phyloP scores from a whole-genome alignment of 2,888 invertebrate species.

The Drepana falcataria region DNA sequence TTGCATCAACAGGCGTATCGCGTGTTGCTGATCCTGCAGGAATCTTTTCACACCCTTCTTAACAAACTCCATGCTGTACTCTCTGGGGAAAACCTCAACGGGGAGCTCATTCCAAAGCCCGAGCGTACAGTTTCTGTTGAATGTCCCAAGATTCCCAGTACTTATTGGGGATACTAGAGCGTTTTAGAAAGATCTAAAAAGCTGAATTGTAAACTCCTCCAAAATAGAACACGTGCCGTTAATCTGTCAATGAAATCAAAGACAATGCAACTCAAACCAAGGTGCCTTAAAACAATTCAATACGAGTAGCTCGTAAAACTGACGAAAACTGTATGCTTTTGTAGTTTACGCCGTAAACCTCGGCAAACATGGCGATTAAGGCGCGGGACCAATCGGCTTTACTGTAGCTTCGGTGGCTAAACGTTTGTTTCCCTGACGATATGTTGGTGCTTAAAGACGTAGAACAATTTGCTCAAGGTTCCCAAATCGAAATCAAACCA shows the following conservation, averaged over 20 bases:
- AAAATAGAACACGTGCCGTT: not conserved
- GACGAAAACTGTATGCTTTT: constrained; percentile 1
- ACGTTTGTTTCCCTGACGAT: constrained; percentile 2
- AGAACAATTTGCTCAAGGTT: not conserved
- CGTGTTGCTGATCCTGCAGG: no score
- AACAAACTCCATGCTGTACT: no score
- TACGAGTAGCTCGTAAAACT: constrained; percentile 20
- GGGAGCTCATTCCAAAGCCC: no score
- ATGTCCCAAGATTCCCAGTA: no score
- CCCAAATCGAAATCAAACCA: not conserved
- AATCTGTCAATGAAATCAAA: not conserved
- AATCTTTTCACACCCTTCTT: no score
- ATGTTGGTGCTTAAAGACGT: not conserved
- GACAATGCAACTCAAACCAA: not conserved
- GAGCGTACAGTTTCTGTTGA: no score
- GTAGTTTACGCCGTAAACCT: constrained; percentile 15
- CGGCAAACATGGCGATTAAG: constrained; percentile 25
- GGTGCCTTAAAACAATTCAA: constrained; percentile 14
- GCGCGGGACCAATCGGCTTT: constrained; percentile 18
- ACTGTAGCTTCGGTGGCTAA: constrained; percentile 8
- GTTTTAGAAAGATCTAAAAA: no score
- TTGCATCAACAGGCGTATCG: no score
- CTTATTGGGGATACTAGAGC: no score
- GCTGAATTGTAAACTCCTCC: no score
- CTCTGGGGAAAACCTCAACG: no score